Percentiles rank a stretch among this genome's conserved stretches.
phyloP scores from a whole-genome alignment of 2,888 invertebrate species.

The Lucinisca nassula region DNA sequence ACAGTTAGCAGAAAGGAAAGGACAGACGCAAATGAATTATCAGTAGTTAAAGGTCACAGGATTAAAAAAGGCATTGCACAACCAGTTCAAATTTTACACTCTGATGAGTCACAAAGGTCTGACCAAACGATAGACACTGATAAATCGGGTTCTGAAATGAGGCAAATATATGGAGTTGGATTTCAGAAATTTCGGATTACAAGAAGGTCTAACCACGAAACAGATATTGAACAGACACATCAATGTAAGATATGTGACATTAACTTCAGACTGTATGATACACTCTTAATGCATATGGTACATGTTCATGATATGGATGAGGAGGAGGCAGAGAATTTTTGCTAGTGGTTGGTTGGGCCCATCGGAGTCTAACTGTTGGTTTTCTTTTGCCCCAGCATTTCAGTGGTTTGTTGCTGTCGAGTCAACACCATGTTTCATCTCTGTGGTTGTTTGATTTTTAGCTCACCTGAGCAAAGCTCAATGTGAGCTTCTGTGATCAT shows the following conservation, averaged over 20 bases:
- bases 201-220: not conserved
- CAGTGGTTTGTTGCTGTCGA: too few species aligned
- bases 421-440: too few species aligned
- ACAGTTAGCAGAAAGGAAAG: too few species aligned
- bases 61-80: too few species aligned
- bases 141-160: not conserved
- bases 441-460: not conserved
- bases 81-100: not conserved
- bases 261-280: not conserved
- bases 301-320: not conserved
- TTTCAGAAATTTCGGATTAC: not conserved
- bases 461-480: not conserved
- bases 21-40: too few species aligned
- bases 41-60: too few species aligned
- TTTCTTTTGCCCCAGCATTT: too few species aligned
- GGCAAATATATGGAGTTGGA: not conserved
- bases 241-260: not conserved
- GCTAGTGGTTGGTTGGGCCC: not conserved
- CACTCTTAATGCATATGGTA: not conserved
- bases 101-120: not conserved
- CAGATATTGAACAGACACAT: not conserved
- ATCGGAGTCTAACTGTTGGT: not conserved
- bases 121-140: not conserved
- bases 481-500: too few species aligned
- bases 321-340: not conserved